Conservation (phyloP, 2,113 vertebrate species). For the Salminus brasiliensis region DNA sequence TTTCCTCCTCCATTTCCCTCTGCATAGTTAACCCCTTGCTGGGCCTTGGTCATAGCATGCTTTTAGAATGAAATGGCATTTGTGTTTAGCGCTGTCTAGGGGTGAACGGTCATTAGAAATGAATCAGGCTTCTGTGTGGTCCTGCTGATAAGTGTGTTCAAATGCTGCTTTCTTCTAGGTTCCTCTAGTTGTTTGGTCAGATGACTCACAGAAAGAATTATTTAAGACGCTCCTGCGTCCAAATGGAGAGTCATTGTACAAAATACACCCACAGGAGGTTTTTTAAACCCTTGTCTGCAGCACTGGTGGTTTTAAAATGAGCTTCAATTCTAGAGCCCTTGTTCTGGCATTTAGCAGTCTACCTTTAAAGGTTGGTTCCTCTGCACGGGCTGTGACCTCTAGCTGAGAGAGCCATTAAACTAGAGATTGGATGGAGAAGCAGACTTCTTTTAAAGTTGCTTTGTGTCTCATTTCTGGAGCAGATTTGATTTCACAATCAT, state of each 20-base stretch:
- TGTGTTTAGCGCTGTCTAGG: background rate
- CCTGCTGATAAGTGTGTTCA: background rate
- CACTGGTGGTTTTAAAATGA: background rate
- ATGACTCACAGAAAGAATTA: slow-evolving; percentile 12
- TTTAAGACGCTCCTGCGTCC: slow-evolving; percentile 9
- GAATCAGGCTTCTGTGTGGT: background rate
- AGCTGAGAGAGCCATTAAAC: background rate
- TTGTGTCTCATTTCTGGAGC: slow-evolving; percentile 20
- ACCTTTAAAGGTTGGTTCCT: background rate
- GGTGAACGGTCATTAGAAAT: background rate
- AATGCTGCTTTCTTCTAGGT: background rate
- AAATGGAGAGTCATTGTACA: background rate
- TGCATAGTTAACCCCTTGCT: background rate
- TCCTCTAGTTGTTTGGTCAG: slow-evolving; percentile 9
- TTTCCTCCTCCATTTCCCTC: background rate
- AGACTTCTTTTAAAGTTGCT: background rate
- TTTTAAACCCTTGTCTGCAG: background rate
- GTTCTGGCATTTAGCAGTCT: background rate
- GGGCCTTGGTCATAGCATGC: background rate
- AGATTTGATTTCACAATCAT: slow-evolving; percentile 35
- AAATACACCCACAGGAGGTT: background rate
- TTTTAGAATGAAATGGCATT: background rate
- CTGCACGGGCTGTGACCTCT: background rate
- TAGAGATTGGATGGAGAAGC: slow-evolving; percentile 7
- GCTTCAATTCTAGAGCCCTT: background rate